A percentile compares a stretch with the other conserved stretches of the same genome.
These are phyloP conservation scores for Pseudonaja textilis DNA, from an alignment of 2,113 vertebrate species.

Conservation along the genomic window DNA sequence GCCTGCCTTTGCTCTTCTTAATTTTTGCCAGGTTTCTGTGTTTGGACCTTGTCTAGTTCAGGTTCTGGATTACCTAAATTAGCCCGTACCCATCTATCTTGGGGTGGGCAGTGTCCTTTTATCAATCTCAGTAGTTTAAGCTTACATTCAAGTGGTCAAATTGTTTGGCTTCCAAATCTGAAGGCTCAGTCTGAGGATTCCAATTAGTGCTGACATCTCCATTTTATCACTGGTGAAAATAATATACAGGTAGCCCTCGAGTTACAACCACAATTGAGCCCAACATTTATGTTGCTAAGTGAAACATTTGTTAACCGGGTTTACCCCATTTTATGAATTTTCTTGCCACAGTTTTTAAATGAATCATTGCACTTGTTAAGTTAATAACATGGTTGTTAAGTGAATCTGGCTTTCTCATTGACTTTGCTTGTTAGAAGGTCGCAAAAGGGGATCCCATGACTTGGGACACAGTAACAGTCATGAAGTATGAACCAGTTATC, in stretches of 20 bases:
- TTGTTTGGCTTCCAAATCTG: background rate
- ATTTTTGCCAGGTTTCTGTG: background rate
- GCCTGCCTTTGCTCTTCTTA: background rate
- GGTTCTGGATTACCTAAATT: background rate
- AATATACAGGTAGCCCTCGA: background rate
- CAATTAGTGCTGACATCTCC: background rate
- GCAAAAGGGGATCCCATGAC: no score
- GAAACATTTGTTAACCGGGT: no score
- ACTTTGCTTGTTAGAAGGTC: no score
- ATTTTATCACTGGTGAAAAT: background rate
- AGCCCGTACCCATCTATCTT: background rate
- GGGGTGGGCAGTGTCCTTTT: background rate
- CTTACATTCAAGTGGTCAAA: background rate
- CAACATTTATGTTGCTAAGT: no score
- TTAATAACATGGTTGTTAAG: no score
- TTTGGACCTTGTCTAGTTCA: background rate
- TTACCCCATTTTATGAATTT: no score
- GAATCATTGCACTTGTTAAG: no score
- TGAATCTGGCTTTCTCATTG: no score
- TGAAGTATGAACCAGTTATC: no score
- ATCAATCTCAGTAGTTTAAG: background rate
- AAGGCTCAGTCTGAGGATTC: background rate
- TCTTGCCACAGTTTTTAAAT: no score
- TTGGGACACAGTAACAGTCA: no score
- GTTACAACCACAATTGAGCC: no score